Conservation (phyloP, 1,140 invertebrate genomes). For the Bombus balteatus region DNA sequence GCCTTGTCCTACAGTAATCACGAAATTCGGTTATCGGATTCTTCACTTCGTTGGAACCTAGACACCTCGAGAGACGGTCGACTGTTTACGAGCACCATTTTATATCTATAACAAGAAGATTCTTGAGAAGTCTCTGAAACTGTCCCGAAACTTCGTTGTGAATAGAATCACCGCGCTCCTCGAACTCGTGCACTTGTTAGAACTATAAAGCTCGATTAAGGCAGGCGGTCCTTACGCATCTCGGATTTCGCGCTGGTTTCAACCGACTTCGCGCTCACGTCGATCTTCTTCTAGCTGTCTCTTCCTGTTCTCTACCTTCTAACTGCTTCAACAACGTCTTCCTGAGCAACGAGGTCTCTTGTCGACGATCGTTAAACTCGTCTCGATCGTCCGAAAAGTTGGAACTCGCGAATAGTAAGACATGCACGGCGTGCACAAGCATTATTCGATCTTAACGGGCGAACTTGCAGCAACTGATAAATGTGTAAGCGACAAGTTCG, state of each 20-base stretch:
- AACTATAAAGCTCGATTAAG: conserved; percentile 48
- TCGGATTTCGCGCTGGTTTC: too few relatives aligned
- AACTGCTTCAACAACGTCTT: conserved; percentile 10
- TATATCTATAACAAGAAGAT: conserved; percentile 4
- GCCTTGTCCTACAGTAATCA: background rate
- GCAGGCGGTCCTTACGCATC: background rate
- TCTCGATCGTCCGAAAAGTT: conserved; percentile 52
- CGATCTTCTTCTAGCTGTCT: conserved; percentile 13
- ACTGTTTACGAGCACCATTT: conserved; percentile 45
- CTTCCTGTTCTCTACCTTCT: background rate
- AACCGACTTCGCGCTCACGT: background rate
- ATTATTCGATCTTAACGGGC: conserved; percentile 52
- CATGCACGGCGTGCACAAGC: conserved; percentile 1
- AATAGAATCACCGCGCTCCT: conserved; percentile 47
- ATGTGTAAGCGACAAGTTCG: conserved; percentile 6
- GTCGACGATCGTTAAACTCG: conserved; percentile 53
- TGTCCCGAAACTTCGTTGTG: conserved; percentile 6
- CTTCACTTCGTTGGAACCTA: conserved; percentile 16
- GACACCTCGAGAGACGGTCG: background rate
- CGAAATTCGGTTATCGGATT: conserved; percentile 21
- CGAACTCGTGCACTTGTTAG: conserved; percentile 2
- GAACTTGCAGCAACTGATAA: conserved; percentile 3
- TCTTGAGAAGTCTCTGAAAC: background rate
- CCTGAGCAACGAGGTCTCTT: background rate
- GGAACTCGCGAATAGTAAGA: background rate